Evolutionary conservation across 2,888 invertebrate species (phyloP), one percentile per base, ranked within the genome.

Genomic region (Lycophotia porphyrea): DNA sequence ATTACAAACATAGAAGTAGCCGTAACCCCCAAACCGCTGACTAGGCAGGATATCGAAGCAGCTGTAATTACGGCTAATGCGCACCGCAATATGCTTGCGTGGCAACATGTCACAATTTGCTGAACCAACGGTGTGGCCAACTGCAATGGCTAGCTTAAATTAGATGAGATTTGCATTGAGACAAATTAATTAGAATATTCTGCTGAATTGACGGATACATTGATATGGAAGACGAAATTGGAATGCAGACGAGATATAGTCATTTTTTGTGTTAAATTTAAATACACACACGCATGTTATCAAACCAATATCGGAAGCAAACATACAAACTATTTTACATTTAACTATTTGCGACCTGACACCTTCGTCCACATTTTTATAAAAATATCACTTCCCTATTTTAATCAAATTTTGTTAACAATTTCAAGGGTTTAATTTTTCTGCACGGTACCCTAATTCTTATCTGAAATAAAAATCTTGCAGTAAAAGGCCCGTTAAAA

Each of bases 11-110:
- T 15, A 58, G 31, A 66, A 49, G 60, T 73, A 60, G 69, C 49
- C 70, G 64, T 61, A 36, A 80, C 60, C 63, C 71, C 13, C 49
- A 78, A 82, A 84, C 78, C 81, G 83, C 84, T 64, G 80, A 84
- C 81, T 73, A 52, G n/a, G 55, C 78, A 85, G 81, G 69, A 80
- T 77, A 85, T 68, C 78, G 78, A 78, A 82, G 87, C 81, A 65
- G 71, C 64, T 72, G 77, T 84, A 88, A 88, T 88, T 82, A 81
- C 76, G 66, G 67, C 27, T 77, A 86, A 78, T 71, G 71, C 58
- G 47, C 44, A 64, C 78, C 78, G 82, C 76, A 81, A 80, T 78
- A 74, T 81, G 80, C 84, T 76, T 78, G 71, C 74, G 72, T 27
- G 66, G 78, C 70, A 52, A 81, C 79, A 65, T 64, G 74, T 80